phyloP scores from a whole-genome alignment of 2,797 vertebrate species.

The Novumbra hubbsi region DNA sequence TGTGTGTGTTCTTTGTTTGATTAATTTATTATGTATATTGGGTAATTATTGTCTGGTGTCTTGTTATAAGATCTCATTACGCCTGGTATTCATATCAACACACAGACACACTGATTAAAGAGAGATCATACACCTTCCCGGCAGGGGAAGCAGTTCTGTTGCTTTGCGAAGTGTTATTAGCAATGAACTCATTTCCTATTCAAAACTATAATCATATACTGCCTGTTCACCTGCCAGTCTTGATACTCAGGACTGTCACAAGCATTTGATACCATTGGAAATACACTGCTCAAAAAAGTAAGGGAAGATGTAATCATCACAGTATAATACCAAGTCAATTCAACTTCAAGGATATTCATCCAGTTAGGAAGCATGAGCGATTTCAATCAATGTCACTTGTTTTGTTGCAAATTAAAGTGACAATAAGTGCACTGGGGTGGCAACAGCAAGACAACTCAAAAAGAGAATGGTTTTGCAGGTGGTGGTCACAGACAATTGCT shows the following conservation, averaged over 20 bases:
- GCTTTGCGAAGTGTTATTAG: not conserved
- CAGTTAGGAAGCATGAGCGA: too few species aligned
- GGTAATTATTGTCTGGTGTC: not conserved
- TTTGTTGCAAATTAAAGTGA: too few species aligned
- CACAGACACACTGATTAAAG: not conserved
- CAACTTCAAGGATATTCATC: too few species aligned
- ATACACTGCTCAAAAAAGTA: too few species aligned
- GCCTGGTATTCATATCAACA: not conserved
- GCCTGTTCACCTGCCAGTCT: not conserved
- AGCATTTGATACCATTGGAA: too few species aligned
- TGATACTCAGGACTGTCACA: not conserved
- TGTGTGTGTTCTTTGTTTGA: not conserved
- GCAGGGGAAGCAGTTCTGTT: not conserved
- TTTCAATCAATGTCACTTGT: too few species aligned
- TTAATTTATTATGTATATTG: not conserved
- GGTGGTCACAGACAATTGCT: too few species aligned
- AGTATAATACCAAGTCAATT: too few species aligned
- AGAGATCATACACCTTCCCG: not conserved
- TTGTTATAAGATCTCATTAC: not conserved
- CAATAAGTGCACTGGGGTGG: too few species aligned
- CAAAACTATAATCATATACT: not conserved
- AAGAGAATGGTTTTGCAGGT: too few species aligned
- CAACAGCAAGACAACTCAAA: too few species aligned
- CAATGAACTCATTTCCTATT: not conserved
- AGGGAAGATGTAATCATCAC: too few species aligned